Evolutionary conservation across 2,113 vertebrate species (phyloP).

Genomic region (Saccopteryx leptura): DNA sequence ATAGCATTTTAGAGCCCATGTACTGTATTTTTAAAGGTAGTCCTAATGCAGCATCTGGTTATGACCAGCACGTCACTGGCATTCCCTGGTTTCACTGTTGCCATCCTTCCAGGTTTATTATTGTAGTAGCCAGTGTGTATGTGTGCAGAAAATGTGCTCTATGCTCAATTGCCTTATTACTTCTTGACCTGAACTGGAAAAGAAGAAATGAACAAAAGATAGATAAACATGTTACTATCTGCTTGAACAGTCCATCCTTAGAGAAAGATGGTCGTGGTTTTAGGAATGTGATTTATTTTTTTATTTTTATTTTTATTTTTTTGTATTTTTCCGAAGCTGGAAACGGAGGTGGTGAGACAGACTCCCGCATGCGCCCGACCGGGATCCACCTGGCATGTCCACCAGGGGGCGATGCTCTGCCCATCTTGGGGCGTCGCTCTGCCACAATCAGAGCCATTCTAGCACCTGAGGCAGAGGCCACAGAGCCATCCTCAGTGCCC

Average conservation of each 20-base stretch:
- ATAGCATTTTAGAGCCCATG: background rate
- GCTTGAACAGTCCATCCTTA: background rate
- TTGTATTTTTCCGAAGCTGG: too few relatives aligned
- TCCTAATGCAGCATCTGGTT: background rate
- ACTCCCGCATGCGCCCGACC: too few relatives aligned
- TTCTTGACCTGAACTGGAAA: conserved; percentile 16
- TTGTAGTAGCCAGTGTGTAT: background rate
- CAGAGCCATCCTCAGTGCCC: too few relatives aligned
- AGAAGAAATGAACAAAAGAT: background rate
- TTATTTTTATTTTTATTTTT: too few relatives aligned
- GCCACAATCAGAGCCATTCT: too few relatives aligned
- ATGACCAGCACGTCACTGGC: background rate
- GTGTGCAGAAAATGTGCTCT: background rate
- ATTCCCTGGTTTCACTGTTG: background rate
- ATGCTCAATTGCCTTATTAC: background rate
- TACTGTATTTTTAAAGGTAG: background rate
- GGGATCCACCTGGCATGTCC: too few relatives aligned
- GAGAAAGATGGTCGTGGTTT: background rate
- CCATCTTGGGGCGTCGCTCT: too few relatives aligned
- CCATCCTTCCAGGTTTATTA: background rate
- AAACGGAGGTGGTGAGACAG: too few relatives aligned
- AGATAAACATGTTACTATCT: background rate
- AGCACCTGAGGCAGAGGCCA: too few relatives aligned
- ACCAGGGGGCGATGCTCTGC: too few relatives aligned
- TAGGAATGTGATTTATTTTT: background rate